Conservation (phyloP, 2,113 vertebrate genomes). For the Orientallactaga bullata region DNA sequence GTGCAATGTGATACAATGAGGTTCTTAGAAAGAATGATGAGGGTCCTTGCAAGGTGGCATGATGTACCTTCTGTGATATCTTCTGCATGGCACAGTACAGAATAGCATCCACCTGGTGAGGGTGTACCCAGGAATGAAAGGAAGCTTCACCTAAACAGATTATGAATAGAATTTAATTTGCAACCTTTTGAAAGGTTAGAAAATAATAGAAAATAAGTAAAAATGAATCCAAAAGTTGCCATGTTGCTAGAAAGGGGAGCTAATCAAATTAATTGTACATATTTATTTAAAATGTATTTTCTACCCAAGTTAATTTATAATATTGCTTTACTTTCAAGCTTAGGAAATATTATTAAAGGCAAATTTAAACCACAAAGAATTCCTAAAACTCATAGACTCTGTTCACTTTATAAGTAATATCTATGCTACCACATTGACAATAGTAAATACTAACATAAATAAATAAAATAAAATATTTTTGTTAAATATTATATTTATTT, state of each 20-base stretch:
- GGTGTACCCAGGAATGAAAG: too few species aligned
- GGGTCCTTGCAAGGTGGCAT: neutral
- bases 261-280: neutral
- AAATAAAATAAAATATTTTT: too few species aligned
- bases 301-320: neutral
- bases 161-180: neutral
- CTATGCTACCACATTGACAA: too few species aligned
- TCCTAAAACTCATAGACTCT: neutral
- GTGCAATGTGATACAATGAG: too few species aligned
- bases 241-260: neutral
- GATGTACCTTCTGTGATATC: neutral
- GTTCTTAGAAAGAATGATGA: neutral
- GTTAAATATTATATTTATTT: too few species aligned
- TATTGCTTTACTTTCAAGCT: neutral
- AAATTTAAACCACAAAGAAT: neutral
- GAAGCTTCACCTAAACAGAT: neutral
- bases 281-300: neutral
- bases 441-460: neutral
- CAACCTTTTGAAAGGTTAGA: neutral
- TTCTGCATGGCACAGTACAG: neutral
- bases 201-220: neutral
- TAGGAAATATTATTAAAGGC: neutral
- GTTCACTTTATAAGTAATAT: conserved; percentile 5
- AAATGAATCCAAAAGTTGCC: neutral
- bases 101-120: too few species aligned